phyloP scores from a whole-genome alignment of 2,113 vertebrate species.

The Tragelaphus imberbis region DNA sequence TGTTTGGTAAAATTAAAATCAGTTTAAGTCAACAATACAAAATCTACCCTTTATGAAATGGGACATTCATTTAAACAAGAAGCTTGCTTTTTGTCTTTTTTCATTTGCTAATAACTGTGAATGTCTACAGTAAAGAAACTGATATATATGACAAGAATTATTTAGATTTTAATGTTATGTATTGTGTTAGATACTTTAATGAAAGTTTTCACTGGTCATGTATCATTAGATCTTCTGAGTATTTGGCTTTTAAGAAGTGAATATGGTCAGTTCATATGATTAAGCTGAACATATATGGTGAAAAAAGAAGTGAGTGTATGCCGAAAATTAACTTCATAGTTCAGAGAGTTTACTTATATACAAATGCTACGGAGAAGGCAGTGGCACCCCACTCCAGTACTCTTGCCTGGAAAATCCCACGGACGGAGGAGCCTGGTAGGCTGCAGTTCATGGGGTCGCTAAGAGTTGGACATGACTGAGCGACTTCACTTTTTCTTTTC shows the following conservation, averaged over 20 bases:
- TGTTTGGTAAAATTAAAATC: background rate
- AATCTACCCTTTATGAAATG: background rate
- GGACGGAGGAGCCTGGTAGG: too few species aligned
- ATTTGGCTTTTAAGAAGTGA: slow-evolving; percentile 36
- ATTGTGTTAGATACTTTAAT: background rate
- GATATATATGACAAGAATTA: background rate
- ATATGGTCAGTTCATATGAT: background rate
- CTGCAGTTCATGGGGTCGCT: too few species aligned
- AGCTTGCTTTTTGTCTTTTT: background rate
- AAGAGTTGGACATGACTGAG: too few species aligned
- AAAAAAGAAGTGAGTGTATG: background rate
- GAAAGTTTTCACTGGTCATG: background rate
- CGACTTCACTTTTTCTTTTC: too few species aligned
- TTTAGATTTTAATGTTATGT: background rate
- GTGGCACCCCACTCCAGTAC: too few species aligned
- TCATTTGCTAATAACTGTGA: background rate
- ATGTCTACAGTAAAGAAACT: background rate
- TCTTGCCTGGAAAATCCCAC: too few species aligned
- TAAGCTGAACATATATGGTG: background rate
- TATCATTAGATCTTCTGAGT: background rate
- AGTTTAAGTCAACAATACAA: background rate
- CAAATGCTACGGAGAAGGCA: background rate
- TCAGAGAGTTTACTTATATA: background rate
- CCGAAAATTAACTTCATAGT: background rate
- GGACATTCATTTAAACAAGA: background rate